phyloP scores from a whole-genome alignment of 2,888 invertebrate genomes.

The Isotomurus palustris region DNA sequence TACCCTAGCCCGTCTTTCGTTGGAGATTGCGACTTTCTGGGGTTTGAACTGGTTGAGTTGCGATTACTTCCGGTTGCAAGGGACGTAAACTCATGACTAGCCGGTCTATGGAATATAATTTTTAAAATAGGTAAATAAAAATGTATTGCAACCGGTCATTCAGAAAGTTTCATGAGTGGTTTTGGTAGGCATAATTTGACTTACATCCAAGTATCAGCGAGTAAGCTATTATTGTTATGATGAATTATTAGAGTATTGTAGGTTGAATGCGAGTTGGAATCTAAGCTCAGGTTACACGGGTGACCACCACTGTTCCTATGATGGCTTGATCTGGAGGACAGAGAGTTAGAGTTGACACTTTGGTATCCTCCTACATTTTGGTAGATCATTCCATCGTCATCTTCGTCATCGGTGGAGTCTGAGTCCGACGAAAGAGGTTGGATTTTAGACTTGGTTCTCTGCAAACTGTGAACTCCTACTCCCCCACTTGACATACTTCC shows the following conservation, averaged over 20 bases:
- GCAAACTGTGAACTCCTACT: conserved; percentile 10
- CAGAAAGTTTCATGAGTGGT: too few species aligned
- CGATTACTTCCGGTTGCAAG: conserved; percentile 40
- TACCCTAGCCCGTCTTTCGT: conserved; percentile 19
- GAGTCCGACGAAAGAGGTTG: conserved; percentile 18
- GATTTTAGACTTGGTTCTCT: conserved; percentile 19
- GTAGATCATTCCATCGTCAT: conserved; percentile 32
- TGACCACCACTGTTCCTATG: conserved; percentile 34
- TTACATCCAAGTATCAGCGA: conserved; percentile 47
- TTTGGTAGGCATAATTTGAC: conserved; percentile 8
- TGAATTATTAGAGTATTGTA: conserved; percentile 81
- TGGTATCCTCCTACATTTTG: conserved; percentile 21
- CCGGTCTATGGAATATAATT: conserved; percentile 38
- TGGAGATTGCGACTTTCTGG: conserved; percentile 33
- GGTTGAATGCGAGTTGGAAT: conserved; percentile 55
- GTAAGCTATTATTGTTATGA: conserved; percentile 53
- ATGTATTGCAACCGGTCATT: too few species aligned
- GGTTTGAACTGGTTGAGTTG: conserved; percentile 32
- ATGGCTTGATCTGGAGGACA: conserved; percentile 25
- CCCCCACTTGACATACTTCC: conserved; percentile 51
- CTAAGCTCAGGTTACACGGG: conserved; percentile 43
- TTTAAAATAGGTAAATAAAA: not conserved
- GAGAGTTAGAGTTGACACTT: conserved; percentile 31
- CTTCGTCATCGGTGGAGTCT: conserved; percentile 29
- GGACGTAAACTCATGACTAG: conserved; percentile 46